A percentile compares a stretch with the other conserved stretches of the same genome.
phyloP scores from a whole-genome alignment of 2,888 invertebrate species.

The Sesia bembeciformis region DNA sequence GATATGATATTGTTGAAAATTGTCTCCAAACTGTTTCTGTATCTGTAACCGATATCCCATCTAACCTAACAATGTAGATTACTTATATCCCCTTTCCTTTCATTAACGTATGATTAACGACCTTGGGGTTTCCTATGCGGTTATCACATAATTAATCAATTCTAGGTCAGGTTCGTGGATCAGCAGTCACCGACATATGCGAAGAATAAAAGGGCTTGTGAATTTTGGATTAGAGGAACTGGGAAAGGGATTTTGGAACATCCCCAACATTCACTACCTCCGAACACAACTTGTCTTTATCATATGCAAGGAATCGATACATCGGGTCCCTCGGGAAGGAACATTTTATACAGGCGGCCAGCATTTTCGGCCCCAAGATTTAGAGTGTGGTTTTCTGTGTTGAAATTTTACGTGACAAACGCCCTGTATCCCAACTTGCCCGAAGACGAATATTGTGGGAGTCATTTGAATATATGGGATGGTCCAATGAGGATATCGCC shows the following conservation, averaged over 20 bases:
- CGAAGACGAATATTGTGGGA: slow-evolving; percentile 85
- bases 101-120: slow-evolving; percentile 21
- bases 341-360: slow-evolving; percentile 68
- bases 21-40: no score
- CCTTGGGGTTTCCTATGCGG: slow-evolving; percentile 17
- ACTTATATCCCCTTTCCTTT: neutral
- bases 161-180: slow-evolving; percentile 88
- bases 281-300: slow-evolving; percentile 92
- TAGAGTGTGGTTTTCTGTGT: slow-evolving; percentile 88
- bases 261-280: slow-evolving; percentile 88
- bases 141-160: slow-evolving; percentile 32
- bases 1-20: neutral
- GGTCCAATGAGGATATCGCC: slow-evolving; percentile 85
- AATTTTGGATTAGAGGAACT: slow-evolving; percentile 89
- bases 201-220: slow-evolving; percentile 88
- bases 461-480: slow-evolving; percentile 91
- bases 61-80: neutral
- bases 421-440: slow-evolving; percentile 77
- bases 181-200: slow-evolving; percentile 87
- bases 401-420: slow-evolving; percentile 87
- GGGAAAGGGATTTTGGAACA: slow-evolving; percentile 87
- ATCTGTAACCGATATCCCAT: neutral
- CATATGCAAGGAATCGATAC: slow-evolving; percentile 82
- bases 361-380: slow-evolving; percentile 80
- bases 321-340: slow-evolving; percentile 72